Evolutionary conservation across 2,113 vertebrate genomes (phyloP).

Genomic region (Entomyzon cyanotis): DNA sequence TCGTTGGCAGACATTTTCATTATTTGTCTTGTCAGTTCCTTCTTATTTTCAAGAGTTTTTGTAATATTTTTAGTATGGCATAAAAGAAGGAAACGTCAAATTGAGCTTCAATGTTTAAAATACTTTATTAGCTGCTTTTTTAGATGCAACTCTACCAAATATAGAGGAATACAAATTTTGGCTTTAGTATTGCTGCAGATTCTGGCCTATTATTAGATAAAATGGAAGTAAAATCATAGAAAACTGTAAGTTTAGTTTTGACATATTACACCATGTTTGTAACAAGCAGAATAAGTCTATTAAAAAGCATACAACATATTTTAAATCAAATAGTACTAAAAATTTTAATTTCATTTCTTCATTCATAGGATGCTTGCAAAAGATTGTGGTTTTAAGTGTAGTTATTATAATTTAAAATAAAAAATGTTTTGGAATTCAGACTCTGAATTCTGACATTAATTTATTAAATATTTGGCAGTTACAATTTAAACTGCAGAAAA

Average conservation of each 20-base stretch:
- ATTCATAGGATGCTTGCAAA: not conserved
- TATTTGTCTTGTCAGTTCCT: not conserved
- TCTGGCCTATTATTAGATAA: not conserved
- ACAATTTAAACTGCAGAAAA: not conserved
- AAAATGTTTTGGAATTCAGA: not conserved
- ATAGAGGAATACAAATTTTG: not conserved
- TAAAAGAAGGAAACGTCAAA: not conserved
- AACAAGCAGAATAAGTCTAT: not conserved
- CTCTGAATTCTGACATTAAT: not conserved
- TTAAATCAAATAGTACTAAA: not conserved
- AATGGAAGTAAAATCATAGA: not conserved
- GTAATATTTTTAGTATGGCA: not conserved
- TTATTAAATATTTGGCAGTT: not conserved
- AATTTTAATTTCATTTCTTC: not conserved
- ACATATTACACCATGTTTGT: not conserved
- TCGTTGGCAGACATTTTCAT: not conserved
- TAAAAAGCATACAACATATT: not conserved
- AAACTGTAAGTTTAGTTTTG: not conserved
- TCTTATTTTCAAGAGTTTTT: not conserved
- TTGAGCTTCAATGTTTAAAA: not conserved
- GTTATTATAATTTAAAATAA: not conserved
- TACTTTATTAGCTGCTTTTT: not conserved
- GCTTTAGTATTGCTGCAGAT: not conserved
- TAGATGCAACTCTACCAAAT: not conserved
- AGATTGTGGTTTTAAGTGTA: not conserved